A percentile compares a stretch with the other conserved stretches of the same genome.
phyloP scores from a whole-genome alignment of 2,113 vertebrate genomes.

The Cryptotis parvus region DNA sequence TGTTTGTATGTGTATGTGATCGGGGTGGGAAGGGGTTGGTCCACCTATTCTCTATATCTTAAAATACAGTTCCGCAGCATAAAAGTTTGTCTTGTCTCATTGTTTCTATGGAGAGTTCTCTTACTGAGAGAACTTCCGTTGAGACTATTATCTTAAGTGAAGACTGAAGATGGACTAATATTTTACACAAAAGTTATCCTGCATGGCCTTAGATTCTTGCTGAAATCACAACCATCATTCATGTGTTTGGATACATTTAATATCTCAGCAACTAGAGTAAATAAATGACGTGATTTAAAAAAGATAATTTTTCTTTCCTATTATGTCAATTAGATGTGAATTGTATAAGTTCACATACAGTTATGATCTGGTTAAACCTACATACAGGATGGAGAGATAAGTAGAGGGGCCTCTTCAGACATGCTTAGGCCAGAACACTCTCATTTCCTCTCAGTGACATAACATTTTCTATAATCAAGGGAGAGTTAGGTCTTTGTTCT shows the following conservation, averaged over 20 bases:
- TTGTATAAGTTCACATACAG: background rate
- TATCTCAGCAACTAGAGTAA: slow-evolving; percentile 8
- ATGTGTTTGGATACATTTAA: background rate
- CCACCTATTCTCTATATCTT: background rate
- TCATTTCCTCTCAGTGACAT: background rate
- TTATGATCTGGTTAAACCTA: background rate
- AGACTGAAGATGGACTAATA: background rate
- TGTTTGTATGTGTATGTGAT: too few species aligned
- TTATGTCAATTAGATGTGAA: background rate
- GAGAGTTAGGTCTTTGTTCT: slow-evolving; percentile 57
- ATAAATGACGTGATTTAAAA: slow-evolving; percentile 18
- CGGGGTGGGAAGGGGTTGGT: background rate
- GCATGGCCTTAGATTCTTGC: background rate
- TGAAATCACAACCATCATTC: background rate
- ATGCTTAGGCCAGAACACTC: background rate
- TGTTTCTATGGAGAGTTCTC: background rate
- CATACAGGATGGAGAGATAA: too few species aligned
- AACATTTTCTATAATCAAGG: background rate
- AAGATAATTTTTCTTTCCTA: slow-evolving; percentile 14
- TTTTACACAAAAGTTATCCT: background rate
- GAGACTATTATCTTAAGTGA: background rate
- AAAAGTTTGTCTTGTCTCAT: background rate
- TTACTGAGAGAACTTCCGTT: background rate
- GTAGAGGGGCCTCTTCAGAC: background rate
- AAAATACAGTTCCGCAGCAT: background rate